phyloP scores from a whole-genome alignment of 2,888 invertebrate species.

The Cantharis rufa region DNA sequence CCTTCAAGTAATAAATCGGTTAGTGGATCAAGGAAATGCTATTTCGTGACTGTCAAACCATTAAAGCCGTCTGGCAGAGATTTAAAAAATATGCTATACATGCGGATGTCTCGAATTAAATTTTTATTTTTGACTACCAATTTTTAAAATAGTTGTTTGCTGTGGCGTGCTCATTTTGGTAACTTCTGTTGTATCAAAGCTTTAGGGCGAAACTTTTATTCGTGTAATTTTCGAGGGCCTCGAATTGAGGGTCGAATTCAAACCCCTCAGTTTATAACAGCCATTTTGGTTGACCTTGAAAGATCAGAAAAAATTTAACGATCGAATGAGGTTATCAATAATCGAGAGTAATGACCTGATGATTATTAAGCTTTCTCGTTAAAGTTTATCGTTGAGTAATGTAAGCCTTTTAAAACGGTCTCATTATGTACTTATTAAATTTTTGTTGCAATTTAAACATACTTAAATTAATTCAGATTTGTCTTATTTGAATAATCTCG shows the following conservation, averaged over 20 bases:
- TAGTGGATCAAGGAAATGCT: neutral
- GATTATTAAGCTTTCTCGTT: neutral
- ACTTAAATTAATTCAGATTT: neutral
- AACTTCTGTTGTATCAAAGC: neutral
- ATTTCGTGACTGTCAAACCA: neutral
- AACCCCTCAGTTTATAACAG: neutral
- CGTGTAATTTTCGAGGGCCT: neutral
- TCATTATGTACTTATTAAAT: neutral
- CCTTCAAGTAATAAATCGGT: neutral
- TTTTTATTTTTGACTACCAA: neutral
- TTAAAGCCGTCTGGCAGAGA: neutral
- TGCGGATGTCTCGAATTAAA: neutral
- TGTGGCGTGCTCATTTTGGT: neutral
- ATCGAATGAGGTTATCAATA: neutral
- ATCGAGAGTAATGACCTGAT: neutral
- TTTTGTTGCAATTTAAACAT: neutral
- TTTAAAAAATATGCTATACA: neutral
- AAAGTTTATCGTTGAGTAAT: neutral
- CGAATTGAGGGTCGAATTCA: neutral
- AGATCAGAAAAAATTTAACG: neutral
- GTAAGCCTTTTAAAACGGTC: neutral
- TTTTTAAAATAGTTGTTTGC: neutral
- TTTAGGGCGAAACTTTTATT: neutral
- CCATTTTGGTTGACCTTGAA: neutral
- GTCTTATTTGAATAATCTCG: neutral